A percentile compares a stretch with the other conserved stretches of the same genome.
phyloP scores from a whole-genome alignment of 2,888 invertebrate genomes.

The Temnothorax unifasciatus region DNA sequence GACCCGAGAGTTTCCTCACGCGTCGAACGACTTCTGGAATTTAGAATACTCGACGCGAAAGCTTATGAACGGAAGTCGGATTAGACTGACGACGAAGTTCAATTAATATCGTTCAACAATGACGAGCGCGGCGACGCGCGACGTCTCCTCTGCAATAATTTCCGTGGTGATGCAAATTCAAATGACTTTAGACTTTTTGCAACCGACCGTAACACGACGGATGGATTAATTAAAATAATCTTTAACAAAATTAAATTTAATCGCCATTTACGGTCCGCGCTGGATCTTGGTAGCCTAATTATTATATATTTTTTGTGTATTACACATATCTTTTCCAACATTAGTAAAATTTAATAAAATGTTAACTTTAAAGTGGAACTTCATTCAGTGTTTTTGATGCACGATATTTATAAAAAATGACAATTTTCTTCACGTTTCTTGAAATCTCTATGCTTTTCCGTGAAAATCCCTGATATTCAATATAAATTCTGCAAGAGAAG shows the following conservation, averaged over 20 bases:
- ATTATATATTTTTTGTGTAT: too few relatives aligned
- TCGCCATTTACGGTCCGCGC: too few relatives aligned
- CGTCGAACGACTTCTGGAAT: conserved; percentile 30
- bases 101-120: conserved; percentile 17
- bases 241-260: neutral
- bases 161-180: neutral
- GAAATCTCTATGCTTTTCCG: neutral
- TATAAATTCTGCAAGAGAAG: neutral
- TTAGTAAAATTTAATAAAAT: neutral
- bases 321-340: too few relatives aligned
- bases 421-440: neutral
- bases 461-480: neutral
- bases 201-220: neutral
- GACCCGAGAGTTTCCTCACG: neutral
- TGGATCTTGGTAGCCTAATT: too few relatives aligned
- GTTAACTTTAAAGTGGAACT: neutral
- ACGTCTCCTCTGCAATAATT: neutral
- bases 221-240: neutral
- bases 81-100: neutral
- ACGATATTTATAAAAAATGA: neutral
- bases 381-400: neutral
- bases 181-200: neutral
- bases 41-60: neutral
- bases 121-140: neutral
- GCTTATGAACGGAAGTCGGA: neutral